Evolutionary conservation across 2,797 vertebrate genomes (phyloP).

Genomic region (Alcedo quadribrachys): DNA sequence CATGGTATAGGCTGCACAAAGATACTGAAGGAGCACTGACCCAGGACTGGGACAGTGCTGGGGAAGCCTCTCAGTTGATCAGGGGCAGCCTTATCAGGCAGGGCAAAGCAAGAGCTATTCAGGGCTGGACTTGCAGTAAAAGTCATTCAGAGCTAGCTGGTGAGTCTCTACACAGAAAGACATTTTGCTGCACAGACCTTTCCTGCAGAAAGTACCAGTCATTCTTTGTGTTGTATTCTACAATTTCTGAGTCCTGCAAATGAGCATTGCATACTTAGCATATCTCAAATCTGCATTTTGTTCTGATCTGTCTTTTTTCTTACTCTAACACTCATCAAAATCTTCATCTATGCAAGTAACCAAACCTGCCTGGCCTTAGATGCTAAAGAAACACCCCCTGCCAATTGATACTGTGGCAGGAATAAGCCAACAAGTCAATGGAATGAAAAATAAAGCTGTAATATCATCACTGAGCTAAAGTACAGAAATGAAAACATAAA

Average conservation of each 20-base stretch:
- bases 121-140: not conserved
- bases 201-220: not conserved
- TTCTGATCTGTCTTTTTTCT: not conserved
- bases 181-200: not conserved
- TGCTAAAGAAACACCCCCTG: not conserved
- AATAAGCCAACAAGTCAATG: not conserved
- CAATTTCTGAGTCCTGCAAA: accelerated
- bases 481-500: not conserved
- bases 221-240: not conserved
- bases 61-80: not conserved
- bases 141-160: not conserved
- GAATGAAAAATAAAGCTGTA: not conserved
- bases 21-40: not conserved
- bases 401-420: not conserved
- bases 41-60: accelerated
- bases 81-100: not conserved
- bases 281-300: not conserved
- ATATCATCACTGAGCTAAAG: not conserved
- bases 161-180: not conserved
- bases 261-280: not conserved
- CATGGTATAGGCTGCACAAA: not conserved
- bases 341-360: not conserved
- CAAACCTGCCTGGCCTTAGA: not conserved
- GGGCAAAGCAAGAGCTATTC: not conserved
- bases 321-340: not conserved